Conservation (phyloP, 2,888 invertebrate species). For the Eupithecia centaureata region DNA sequence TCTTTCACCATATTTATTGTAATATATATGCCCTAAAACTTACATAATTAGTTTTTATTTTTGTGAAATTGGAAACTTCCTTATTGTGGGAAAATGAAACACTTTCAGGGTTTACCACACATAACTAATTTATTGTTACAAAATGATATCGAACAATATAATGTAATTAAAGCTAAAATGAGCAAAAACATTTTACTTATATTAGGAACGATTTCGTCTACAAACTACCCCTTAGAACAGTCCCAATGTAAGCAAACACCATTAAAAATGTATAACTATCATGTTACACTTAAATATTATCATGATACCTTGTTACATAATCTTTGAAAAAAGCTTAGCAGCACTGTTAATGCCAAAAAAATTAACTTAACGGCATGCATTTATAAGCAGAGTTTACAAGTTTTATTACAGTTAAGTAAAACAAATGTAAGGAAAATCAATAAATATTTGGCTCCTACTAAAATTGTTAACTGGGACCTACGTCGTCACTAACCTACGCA, state of each 20-base stretch:
- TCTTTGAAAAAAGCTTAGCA: background rate
- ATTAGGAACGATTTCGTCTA: constrained; percentile 72
- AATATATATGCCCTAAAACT: no score
- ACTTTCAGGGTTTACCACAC: background rate
- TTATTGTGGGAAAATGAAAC: background rate
- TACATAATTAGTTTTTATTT: no score
- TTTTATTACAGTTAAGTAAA: background rate
- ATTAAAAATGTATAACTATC: constrained; percentile 11
- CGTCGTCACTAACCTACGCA: no score
- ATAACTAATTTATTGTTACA: constrained; percentile 22
- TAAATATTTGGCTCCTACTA: no score
- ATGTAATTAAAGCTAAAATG: constrained; percentile 59
- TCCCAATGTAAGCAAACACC: constrained; percentile 36
- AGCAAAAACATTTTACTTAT: constrained; percentile 62
- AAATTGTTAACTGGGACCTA: background rate
- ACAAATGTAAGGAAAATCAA: background rate
- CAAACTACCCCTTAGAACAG: constrained; percentile 51
- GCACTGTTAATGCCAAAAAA: background rate
- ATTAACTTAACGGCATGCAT: background rate
- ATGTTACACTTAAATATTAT: background rate
- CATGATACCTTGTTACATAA: background rate
- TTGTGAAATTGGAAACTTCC: no score
- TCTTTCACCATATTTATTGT: no score
- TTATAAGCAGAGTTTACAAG: background rate
- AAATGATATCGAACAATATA: constrained; percentile 3